These are phyloP conservation scores for Platanista minor DNA, from an alignment of 2,113 vertebrate species.

Conservation along the genomic window DNA sequence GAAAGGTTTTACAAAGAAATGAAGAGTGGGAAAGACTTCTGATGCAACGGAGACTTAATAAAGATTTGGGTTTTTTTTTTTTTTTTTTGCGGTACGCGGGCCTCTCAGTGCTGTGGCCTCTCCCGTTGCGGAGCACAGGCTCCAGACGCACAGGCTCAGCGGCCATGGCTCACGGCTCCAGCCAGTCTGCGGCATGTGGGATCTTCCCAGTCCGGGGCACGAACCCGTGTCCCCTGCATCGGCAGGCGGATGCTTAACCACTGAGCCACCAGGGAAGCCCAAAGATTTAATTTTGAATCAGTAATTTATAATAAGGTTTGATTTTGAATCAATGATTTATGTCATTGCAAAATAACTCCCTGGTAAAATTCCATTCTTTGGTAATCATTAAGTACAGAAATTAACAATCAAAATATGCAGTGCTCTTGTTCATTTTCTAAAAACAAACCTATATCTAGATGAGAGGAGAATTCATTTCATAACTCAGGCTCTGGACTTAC, in stretches of 20 bases:
- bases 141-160: too few relatives aligned
- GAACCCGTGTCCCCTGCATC: too few relatives aligned
- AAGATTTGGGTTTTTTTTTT: not conserved
- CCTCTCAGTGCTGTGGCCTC: too few relatives aligned
- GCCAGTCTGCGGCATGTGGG: too few relatives aligned
- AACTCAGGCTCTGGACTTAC: not conserved
- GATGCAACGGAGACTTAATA: not conserved
- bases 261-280: too few relatives aligned
- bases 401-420: not conserved
- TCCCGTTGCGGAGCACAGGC: too few relatives aligned
- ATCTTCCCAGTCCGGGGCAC: too few relatives aligned
- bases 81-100: too few relatives aligned
- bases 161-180: too few relatives aligned
- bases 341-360: not conserved
- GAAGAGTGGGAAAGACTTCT: not conserved
- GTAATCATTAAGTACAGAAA: not conserved
- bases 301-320: too few relatives aligned
- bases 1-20: not conserved
- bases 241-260: too few relatives aligned
- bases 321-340: too few relatives aligned
- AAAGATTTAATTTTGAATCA: constrained; percentile 11
- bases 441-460: not conserved
- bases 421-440: not conserved
- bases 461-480: not conserved
- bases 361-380: not conserved